These are phyloP conservation scores for Solea senegalensis DNA, from an alignment of 2,113 vertebrate species.

Conservation along the genomic window DNA sequence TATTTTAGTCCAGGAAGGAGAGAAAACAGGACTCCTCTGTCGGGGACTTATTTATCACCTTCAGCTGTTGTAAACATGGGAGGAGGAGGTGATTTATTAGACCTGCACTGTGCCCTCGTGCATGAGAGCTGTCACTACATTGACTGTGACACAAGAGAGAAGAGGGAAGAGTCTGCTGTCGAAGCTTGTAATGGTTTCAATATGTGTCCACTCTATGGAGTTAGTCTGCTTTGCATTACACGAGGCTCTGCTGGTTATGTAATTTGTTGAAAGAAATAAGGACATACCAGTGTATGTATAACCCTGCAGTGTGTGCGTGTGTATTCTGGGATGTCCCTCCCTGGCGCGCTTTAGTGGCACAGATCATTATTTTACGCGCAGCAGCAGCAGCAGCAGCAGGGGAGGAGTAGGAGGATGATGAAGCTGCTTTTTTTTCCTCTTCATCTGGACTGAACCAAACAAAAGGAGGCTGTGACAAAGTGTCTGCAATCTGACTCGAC, in stretches of 20 bases:
- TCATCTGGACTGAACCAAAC: constrained; percentile 10
- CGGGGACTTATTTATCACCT: constrained; percentile 36
- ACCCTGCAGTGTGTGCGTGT: background rate
- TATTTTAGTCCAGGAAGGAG: constrained; percentile 11
- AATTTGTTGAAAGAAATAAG: constrained; percentile 27
- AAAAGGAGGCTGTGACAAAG: constrained; percentile 61
- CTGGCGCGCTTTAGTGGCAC: constrained; percentile 41
- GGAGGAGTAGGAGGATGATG: constrained; percentile 9
- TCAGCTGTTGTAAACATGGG: constrained; percentile 39
- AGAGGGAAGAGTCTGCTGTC: too few species aligned
- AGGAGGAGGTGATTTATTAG: background rate
- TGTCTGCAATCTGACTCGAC: constrained; percentile 63
- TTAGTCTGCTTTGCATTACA: constrained; percentile 7
- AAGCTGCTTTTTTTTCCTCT: constrained; percentile 17
- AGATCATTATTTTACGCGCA: constrained; percentile 4
- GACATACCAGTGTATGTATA: background rate
- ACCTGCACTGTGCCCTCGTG: background rate
- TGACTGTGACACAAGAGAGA: too few species aligned
- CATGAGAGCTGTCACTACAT: too few species aligned
- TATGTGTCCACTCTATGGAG: background rate
- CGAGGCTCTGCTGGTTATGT: constrained; percentile 1
- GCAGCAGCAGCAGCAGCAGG: background rate
- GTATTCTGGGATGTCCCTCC: constrained; percentile 43
- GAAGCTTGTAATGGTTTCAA: too few species aligned
- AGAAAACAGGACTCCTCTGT: constrained; percentile 8